phyloP scores from a whole-genome alignment of 1,140 invertebrate genomes.

The Drosophila azteca region DNA sequence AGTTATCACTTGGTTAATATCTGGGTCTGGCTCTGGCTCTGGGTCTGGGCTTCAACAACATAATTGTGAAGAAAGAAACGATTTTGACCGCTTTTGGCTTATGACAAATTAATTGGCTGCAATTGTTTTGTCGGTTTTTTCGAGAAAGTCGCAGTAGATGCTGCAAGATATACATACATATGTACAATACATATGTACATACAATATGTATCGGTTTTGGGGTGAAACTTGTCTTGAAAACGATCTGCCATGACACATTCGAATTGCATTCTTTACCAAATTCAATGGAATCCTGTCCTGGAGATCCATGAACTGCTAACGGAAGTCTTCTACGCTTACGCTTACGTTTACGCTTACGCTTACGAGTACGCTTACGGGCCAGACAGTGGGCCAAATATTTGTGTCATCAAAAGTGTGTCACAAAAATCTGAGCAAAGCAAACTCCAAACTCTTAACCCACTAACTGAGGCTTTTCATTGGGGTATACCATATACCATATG shows the following conservation, averaged over 20 bases:
- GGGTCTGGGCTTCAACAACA: slow-evolving; percentile 48
- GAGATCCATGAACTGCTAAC: too few species aligned
- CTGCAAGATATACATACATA: not conserved
- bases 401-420: slow-evolving; percentile 71
- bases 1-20: slow-evolving; percentile 57
- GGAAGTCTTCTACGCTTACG: too few species aligned
- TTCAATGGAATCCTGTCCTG: too few species aligned
- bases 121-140: slow-evolving; percentile 49
- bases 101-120: slow-evolving; percentile 78
- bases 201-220: slow-evolving; percentile 11
- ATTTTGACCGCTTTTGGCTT: slow-evolving; percentile 54
- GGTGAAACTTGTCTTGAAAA: slow-evolving; percentile 7
- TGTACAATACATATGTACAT: too few species aligned
- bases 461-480: slow-evolving; percentile 39
- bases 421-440: slow-evolving; percentile 68
- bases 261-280: too few species aligned
- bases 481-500: slow-evolving; percentile 21
- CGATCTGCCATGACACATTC: not conserved
- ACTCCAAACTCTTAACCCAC: slow-evolving; percentile 69
- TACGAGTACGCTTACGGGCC: not conserved
- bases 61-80: slow-evolving; percentile 70
- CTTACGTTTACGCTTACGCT: too few species aligned
- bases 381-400: slow-evolving; percentile 27
- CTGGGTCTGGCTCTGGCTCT: slow-evolving; percentile 16
- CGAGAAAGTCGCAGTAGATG: slow-evolving; percentile 59